Conservation (phyloP, 2,888 invertebrate species). For the Sminthurinus aureus region DNA sequence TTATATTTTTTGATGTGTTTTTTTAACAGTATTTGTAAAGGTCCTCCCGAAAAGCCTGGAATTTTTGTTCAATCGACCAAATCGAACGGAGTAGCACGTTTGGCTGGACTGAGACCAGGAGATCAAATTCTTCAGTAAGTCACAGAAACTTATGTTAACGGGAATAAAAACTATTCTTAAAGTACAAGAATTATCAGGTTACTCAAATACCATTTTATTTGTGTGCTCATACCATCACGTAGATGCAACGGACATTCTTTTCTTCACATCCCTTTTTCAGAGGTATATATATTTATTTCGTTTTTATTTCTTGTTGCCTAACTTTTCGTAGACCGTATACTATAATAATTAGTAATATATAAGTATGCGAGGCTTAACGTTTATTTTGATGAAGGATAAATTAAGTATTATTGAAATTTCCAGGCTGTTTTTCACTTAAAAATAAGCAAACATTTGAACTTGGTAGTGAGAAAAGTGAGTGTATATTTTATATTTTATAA, state of each 20-base stretch:
- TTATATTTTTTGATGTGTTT: conserved; percentile 27
- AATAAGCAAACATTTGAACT: conserved; percentile 76
- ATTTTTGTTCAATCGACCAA: conserved; percentile 90
- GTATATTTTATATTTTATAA: too few relatives aligned
- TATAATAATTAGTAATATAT: too few relatives aligned
- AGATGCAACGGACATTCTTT: conserved; percentile 79
- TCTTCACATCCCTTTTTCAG: conserved; percentile 78
- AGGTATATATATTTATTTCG: conserved; percentile 66
- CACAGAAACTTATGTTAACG: too few relatives aligned
- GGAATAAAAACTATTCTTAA: too few relatives aligned
- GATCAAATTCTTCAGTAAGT: conserved; percentile 91
- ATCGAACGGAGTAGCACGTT: conserved; percentile 85
- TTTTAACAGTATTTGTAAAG: conserved; percentile 77
- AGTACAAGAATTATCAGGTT: too few relatives aligned
- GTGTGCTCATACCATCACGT: too few relatives aligned
- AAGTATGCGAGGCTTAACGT: too few relatives aligned
- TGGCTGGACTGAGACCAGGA: conserved; percentile 86
- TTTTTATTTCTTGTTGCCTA: not conserved
- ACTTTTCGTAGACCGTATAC: too few relatives aligned
- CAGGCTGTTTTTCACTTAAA: conserved; percentile 84
- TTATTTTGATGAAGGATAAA: too few relatives aligned
- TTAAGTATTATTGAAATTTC: too few relatives aligned
- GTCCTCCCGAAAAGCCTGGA: conserved; percentile 85
- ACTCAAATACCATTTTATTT: too few relatives aligned
- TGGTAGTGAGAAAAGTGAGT: conserved; percentile 72